phyloP scores from a whole-genome alignment of 2,888 invertebrate species.

The Pyrgus malvae region DNA sequence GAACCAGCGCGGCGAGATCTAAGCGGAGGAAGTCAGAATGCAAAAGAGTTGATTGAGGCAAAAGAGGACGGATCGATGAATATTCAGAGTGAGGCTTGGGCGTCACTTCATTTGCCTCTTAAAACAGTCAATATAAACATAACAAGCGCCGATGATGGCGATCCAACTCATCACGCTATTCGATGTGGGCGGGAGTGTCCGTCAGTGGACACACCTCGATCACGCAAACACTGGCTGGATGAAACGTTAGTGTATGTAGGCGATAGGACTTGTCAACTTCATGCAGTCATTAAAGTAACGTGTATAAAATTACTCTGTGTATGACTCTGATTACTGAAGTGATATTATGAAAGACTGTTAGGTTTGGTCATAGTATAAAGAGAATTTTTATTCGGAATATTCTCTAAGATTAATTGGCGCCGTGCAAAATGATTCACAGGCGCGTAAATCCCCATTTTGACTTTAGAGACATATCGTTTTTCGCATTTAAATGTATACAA shows the following conservation, averaged over 20 bases:
- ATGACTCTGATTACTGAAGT: constrained; percentile 4
- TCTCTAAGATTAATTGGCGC: background rate
- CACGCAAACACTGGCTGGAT: constrained; percentile 14
- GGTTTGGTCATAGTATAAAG: too few species aligned
- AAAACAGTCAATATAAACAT: constrained; percentile 15
- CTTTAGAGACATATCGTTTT: background rate
- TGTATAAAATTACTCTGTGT: too few species aligned
- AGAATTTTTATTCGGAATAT: too few species aligned
- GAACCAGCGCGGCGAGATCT: constrained; percentile 25
- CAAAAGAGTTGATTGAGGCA: constrained; percentile 21
- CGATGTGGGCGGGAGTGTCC: constrained; percentile 42
- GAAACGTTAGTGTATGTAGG: background rate
- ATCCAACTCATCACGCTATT: constrained; percentile 38
- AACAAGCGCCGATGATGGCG: constrained; percentile 30
- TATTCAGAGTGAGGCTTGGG: constrained; percentile 24
- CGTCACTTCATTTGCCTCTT: constrained; percentile 24
- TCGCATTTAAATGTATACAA: background rate
- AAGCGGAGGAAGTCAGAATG: constrained; percentile 21
- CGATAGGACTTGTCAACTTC: background rate
- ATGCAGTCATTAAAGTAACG: too few species aligned
- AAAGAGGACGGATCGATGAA: constrained; percentile 22
- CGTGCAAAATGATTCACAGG: constrained; percentile 4
- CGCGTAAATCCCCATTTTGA: background rate
- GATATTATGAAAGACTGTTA: too few species aligned
- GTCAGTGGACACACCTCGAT: constrained; percentile 42